phyloP scores from a whole-genome alignment of 2,113 vertebrate species.

The Sinocyclocheilus grahami region DNA sequence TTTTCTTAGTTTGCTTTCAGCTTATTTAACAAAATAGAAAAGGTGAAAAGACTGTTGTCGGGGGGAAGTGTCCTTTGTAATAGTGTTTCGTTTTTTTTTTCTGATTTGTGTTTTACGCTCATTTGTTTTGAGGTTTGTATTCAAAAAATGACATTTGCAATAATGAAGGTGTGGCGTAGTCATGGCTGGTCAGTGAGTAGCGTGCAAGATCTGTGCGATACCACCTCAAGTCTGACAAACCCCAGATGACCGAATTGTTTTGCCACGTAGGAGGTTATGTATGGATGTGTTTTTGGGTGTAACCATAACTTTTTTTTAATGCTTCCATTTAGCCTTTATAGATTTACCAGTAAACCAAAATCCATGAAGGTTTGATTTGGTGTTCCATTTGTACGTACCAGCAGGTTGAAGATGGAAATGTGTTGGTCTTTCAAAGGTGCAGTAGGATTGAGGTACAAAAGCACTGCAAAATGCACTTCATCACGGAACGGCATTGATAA shows the following conservation, averaged over 20 bases:
- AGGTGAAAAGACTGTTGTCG: conserved; percentile 55
- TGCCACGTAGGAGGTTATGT: not conserved
- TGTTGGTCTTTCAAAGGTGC: not conserved
- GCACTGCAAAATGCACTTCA: not conserved
- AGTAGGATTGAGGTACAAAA: conserved; percentile 1
- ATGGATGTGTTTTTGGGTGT: not conserved
- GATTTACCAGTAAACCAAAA: not conserved
- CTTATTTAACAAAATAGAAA: conserved; percentile 39
- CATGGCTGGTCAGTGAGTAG: not conserved
- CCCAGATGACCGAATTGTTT: not conserved
- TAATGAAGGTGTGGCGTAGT: conserved; percentile 21
- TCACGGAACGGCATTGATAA: not conserved
- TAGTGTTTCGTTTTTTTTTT: not conserved
- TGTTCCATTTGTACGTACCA: not conserved
- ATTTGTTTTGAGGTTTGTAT: conserved; percentile 20
- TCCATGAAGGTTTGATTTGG: not conserved
- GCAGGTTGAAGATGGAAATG: not conserved
- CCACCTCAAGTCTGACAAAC: not conserved
- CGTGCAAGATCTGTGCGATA: not conserved
- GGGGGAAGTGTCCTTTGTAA: conserved; percentile 3
- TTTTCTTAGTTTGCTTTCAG: conserved; percentile 54
- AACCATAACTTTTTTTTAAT: not conserved
- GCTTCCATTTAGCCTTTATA: conserved; percentile 13
- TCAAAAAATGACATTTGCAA: conserved; percentile 37
- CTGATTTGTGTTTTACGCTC: not conserved